A percentile compares a stretch with the other conserved stretches of the same genome.
phyloP scores from a whole-genome alignment of 2,797 vertebrate species.

The Lagocephalus sceleratus region DNA sequence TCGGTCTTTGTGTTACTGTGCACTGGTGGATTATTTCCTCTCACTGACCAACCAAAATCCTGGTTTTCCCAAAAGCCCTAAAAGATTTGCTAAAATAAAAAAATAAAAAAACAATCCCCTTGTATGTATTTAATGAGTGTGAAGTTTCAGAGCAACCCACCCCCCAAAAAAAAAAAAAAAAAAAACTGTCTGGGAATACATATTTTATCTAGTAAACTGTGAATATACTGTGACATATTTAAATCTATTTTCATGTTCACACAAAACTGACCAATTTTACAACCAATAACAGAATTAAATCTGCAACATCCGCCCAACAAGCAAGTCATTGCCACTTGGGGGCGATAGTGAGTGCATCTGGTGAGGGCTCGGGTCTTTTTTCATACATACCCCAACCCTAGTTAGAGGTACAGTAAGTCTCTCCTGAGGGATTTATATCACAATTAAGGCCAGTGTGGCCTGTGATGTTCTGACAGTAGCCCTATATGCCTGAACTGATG shows the following conservation, averaged over 20 bases:
- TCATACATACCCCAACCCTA: conserved; percentile 4
- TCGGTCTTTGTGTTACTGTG: conserved; percentile 63
- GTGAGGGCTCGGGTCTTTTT: conserved; percentile 39
- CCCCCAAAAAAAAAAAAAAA: too few species aligned
- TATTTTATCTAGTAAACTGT: conserved; percentile 3
- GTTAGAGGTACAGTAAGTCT: conserved; percentile 34
- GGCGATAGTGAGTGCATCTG: conserved; percentile 53
- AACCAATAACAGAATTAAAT: conserved; percentile 1
- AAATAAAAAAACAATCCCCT: conserved; percentile 7
- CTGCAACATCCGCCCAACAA: conserved; percentile 13
- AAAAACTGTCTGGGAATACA: too few species aligned
- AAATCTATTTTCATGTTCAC: conserved; percentile 1
- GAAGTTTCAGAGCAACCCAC: neutral
- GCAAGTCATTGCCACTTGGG: conserved; percentile 65
- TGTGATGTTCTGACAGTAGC: conserved; percentile 59
- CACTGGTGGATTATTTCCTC: conserved; percentile 53
- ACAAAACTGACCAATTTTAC: too few species aligned
- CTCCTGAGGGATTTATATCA: conserved; percentile 50
- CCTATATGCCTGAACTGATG: conserved; percentile 48
- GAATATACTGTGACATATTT: neutral
- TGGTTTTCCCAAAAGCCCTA: conserved; percentile 9
- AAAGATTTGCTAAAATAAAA: conserved; percentile 33
- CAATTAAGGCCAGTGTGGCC: conserved; percentile 52
- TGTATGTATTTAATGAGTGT: conserved; percentile 8
- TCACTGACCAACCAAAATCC: conserved; percentile 22